Conservation (phyloP, 2,888 invertebrate genomes). For the Opisthograptis luteolata region DNA sequence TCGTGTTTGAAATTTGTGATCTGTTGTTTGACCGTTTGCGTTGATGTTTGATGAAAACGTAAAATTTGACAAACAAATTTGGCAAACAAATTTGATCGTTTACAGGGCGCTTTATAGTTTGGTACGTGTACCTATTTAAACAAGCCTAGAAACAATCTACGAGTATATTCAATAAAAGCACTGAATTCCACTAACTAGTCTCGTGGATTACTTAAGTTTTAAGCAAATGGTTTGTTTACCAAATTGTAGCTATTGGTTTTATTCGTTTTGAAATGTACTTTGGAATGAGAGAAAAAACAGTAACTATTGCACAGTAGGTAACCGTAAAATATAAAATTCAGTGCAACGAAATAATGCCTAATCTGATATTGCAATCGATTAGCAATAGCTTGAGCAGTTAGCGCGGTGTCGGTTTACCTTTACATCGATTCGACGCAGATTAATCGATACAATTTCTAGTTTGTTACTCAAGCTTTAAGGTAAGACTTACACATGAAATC, state of each 20-base stretch:
- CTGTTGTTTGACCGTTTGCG: no score
- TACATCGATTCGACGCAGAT: conserved; percentile 60
- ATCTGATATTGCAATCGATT: conserved; percentile 66
- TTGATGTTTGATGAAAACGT: no score
- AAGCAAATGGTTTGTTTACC: conserved; percentile 9
- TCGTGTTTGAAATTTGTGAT: no score
- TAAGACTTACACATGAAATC: conserved; percentile 36
- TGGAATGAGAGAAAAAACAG: conserved; percentile 31
- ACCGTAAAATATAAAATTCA: conserved; percentile 51
- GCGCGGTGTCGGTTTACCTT: conserved; percentile 55
- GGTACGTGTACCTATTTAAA: no score
- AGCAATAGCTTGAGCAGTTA: conserved; percentile 50
- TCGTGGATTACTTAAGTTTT: conserved; percentile 1
- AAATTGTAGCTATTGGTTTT: background rate
- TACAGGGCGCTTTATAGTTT: no score
- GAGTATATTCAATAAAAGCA: no score
- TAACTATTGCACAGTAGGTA: conserved; percentile 39
- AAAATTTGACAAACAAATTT: no score
- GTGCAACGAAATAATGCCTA: conserved; percentile 50
- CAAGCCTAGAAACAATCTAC: no score
- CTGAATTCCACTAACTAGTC: background rate
- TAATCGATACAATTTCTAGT: conserved; percentile 51
- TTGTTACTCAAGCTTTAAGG: conserved; percentile 47
- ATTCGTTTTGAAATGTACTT: conserved; percentile 11
- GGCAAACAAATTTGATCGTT: no score